phyloP scores from a whole-genome alignment of 2,888 invertebrate species.

The Ptilodon capucinus region DNA sequence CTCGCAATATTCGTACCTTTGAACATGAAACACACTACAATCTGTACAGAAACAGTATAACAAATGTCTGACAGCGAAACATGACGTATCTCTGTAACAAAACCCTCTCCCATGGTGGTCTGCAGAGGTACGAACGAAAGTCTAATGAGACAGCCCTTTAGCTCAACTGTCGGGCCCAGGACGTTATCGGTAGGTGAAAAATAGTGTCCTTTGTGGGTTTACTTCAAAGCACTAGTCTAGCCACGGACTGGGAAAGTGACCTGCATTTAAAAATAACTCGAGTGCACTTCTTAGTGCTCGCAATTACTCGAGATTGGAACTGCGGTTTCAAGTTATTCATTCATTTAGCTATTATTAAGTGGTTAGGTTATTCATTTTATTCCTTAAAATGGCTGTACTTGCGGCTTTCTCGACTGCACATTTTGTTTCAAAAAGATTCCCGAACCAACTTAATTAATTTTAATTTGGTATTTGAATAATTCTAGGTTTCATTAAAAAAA shows the following conservation, averaged over 20 bases:
- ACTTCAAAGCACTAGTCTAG: conserved; percentile 37
- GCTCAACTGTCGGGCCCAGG: conserved; percentile 60
- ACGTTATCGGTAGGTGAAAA: conserved; percentile 75
- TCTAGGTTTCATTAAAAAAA: no score
- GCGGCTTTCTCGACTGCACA: no score
- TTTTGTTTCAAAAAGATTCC: no score
- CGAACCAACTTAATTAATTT: no score
- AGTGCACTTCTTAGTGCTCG: not conserved
- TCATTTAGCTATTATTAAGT: no score
- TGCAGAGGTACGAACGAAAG: conserved; percentile 53
- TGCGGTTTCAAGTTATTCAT: not conserved
- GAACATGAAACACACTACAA: conserved; percentile 29
- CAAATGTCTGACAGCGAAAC: conserved; percentile 60
- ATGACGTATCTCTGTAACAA: conserved; percentile 65
- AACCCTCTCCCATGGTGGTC: conserved; percentile 71
- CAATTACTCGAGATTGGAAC: not conserved
- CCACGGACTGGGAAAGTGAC: conserved; percentile 30
- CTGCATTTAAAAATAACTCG: conserved; percentile 21
- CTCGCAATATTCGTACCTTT: conserved; percentile 8
- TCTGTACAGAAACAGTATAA: conserved; percentile 61
- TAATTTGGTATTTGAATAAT: no score
- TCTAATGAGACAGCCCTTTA: conserved; percentile 75
- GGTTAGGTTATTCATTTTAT: not conserved
- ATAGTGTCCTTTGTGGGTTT: conserved; percentile 66
- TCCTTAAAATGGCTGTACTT: not conserved